Evolutionary conservation across 2,888 invertebrate species (phyloP).

Genomic region (Pseudococcus longispinus): DNA sequence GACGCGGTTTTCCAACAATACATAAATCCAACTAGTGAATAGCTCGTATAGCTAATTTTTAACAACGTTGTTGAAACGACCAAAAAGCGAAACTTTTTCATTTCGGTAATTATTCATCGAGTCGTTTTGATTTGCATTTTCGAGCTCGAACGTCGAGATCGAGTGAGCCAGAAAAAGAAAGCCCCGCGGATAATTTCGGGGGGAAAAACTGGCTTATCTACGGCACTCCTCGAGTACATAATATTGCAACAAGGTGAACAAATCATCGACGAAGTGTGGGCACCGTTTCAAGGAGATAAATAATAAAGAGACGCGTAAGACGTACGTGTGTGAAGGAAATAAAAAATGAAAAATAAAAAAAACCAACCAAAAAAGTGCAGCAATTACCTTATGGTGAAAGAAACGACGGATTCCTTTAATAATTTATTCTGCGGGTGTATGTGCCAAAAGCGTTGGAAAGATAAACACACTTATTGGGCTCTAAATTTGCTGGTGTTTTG

Average conservation of each 20-base stretch:
- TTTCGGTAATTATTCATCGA: neutral
- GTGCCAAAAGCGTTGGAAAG: conserved; percentile 54
- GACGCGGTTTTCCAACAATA: neutral
- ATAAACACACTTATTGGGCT: conserved; percentile 51
- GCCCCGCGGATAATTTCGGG: too few relatives aligned
- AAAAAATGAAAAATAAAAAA: neutral
- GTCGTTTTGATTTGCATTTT: neutral
- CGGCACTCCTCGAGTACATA: neutral
- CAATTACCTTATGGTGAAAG: conserved; percentile 47
- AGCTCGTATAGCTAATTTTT: neutral
- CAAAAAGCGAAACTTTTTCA: neutral
- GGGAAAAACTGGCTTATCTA: neutral
- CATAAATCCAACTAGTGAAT: neutral
- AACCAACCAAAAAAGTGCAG: conserved; percentile 47
- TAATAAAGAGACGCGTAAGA: neutral
- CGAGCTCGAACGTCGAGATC: too few relatives aligned
- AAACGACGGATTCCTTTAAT: conserved; percentile 40
- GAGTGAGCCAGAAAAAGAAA: too few relatives aligned
- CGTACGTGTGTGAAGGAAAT: conserved; percentile 6
- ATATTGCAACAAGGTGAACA: neutral
- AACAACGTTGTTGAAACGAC: neutral
- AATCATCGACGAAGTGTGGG: conserved; percentile 25
- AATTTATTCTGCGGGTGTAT: conserved; percentile 53
- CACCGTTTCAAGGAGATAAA: conserved; percentile 47
- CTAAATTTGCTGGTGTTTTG: conserved; percentile 53